Conservation (phyloP, 2,113 vertebrate species). For the Oncorhynchus keta region DNA sequence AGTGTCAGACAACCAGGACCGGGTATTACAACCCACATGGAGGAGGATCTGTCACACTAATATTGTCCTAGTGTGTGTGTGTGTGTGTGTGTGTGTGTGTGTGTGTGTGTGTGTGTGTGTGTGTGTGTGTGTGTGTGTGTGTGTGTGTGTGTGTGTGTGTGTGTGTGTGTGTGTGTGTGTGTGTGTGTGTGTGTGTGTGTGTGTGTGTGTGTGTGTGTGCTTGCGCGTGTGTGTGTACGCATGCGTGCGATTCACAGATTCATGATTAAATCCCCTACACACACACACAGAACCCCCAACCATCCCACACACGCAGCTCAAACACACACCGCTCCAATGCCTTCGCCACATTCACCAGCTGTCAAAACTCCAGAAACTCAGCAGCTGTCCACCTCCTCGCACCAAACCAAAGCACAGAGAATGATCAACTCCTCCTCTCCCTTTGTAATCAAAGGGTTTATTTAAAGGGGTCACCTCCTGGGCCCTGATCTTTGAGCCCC, state of each 20-base stretch:
- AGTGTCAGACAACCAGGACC: neutral
- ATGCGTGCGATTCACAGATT: no score
- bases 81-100: constrained; percentile 1
- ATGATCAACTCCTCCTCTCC: neutral
- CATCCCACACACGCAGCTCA: neutral
- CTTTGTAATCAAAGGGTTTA: no score
- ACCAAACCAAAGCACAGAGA: neutral
- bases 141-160: no score
- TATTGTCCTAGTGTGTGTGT: neutral
- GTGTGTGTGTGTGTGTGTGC: no score
- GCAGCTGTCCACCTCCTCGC: neutral
- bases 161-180: no score
- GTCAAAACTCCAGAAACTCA: neutral
- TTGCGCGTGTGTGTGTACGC: no score
- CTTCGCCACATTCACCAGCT: neutral
- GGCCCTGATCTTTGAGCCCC: no score
- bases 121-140: neutral
- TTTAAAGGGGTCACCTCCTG: no score
- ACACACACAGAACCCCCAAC: neutral
- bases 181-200: no score
- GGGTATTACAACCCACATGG: neutral
- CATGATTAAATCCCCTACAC: constrained; percentile 3
- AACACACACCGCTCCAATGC: neutral
- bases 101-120: neutral
- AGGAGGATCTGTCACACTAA: neutral